Evolutionary conservation across 1,140 invertebrate genomes (phyloP).

Genomic region (Zaprionus nigranus): DNA sequence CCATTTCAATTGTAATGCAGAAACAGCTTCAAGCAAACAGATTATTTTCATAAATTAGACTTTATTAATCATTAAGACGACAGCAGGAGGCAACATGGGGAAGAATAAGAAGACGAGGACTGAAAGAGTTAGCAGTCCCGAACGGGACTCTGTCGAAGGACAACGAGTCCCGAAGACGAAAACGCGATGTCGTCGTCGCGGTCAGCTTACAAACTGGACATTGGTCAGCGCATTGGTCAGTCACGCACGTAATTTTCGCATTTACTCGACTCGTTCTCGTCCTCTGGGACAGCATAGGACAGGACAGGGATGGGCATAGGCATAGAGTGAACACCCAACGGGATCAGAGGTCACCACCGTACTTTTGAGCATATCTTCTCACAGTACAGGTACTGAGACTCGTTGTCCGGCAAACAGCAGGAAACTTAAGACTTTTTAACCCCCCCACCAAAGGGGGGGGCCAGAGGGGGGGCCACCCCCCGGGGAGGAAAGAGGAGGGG

Average conservation of each 20-base stretch:
- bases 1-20: slow-evolving; percentile 39
- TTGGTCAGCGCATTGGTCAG: slow-evolving; percentile 80
- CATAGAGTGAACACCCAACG: slow-evolving; percentile 58
- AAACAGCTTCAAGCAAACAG: slow-evolving; percentile 61
- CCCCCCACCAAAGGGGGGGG: too few relatives aligned
- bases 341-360: slow-evolving; percentile 82
- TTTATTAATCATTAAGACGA: slow-evolving; percentile 82
- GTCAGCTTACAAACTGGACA: slow-evolving; percentile 70
- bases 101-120: slow-evolving; percentile 21
- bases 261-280: slow-evolving; percentile 26
- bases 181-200: slow-evolving; percentile 51
- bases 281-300: slow-evolving; percentile 43
- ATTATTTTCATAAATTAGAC: slow-evolving; percentile 83
- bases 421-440: slow-evolving; percentile 82
- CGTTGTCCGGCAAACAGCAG: slow-evolving; percentile 38
- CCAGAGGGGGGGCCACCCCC: too few relatives aligned
- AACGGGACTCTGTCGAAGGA: slow-evolving; percentile 62
- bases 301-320: slow-evolving; percentile 28
- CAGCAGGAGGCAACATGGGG: slow-evolving; percentile 50
- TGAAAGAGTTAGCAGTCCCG: neutral
- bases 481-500: too few relatives aligned
- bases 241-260: slow-evolving; percentile 74
- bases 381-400: slow-evolving; percentile 55
- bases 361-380: slow-evolving; percentile 79
- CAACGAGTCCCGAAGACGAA: slow-evolving; percentile 56